These are phyloP conservation scores for Theristus sp. DNA, from an alignment of 2,888 invertebrate species.

Conservation along the genomic window DNA sequence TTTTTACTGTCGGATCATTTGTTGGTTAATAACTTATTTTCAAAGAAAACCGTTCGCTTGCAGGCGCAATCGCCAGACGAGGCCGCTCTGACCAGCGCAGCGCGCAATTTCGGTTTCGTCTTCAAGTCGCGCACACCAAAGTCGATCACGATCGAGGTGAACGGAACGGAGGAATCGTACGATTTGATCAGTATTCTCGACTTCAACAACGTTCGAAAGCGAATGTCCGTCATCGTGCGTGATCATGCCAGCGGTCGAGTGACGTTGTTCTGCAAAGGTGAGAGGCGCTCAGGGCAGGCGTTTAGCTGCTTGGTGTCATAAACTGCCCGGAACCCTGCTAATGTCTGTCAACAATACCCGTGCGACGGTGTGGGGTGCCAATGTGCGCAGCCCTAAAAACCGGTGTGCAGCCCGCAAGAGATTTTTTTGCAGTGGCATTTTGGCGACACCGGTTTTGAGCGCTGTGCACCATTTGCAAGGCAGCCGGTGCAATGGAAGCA, in stretches of 20 bases:
- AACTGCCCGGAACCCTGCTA: background rate
- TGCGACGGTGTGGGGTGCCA: too few species aligned
- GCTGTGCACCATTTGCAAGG: too few species aligned
- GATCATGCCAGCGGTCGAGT: background rate
- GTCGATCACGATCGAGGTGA: constrained; percentile 45
- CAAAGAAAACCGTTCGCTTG: background rate
- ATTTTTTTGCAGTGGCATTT: background rate
- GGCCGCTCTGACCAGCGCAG: constrained; percentile 85
- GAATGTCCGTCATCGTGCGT: constrained; percentile 66
- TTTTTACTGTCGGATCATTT: background rate
- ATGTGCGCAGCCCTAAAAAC: too few species aligned
- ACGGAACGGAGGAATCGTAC: constrained; percentile 42
- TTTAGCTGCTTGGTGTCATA: background rate
- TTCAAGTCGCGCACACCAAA: constrained; percentile 47
- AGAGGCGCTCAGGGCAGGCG: background rate
- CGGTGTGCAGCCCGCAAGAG: too few species aligned
- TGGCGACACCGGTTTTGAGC: too few species aligned
- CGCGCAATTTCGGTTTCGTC: constrained; percentile 93
- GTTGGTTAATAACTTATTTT: background rate
- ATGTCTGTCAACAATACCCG: too few species aligned
- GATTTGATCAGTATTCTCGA: constrained; percentile 91
- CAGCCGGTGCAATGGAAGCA: too few species aligned
- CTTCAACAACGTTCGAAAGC: constrained; percentile 93
- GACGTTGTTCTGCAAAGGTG: background rate
- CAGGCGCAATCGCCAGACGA: constrained; percentile 97